phyloP scores from a whole-genome alignment of 2,797 vertebrate genomes.

The Epinephelus awoara region DNA sequence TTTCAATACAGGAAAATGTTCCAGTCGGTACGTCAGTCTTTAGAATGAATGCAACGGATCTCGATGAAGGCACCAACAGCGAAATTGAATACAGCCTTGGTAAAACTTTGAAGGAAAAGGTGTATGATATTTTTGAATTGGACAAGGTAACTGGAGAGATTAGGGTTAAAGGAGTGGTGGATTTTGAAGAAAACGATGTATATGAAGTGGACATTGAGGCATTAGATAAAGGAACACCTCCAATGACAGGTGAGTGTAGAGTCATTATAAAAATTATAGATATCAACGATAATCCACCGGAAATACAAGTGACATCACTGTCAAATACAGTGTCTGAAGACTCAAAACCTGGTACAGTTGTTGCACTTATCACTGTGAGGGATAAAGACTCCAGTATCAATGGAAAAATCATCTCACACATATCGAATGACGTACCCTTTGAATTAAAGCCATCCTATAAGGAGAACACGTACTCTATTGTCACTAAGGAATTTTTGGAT shows the following conservation, averaged over 20 bases:
- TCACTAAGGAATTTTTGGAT: conserved; percentile 74
- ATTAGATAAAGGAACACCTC: conserved; percentile 74
- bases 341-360: conserved; percentile 69
- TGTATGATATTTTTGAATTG: conserved; percentile 70
- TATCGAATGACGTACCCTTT: no score
- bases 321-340: conserved; percentile 65
- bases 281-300: conserved; percentile 79
- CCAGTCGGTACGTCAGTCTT: conserved; percentile 56
- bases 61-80: conserved; percentile 72
- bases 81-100: conserved; percentile 74
- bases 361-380: conserved; percentile 88
- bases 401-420: no score
- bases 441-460: conserved; percentile 71
- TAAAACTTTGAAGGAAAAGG: conserved; percentile 51
- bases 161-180: conserved; percentile 66
- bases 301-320: conserved; percentile 69
- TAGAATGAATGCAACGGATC: conserved; percentile 76
- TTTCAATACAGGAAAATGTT: conserved; percentile 74
- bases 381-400: conserved; percentile 86
- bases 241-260: conserved; percentile 68
- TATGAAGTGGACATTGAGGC: conserved; percentile 76
- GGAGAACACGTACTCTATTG: conserved; percentile 72
- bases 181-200: conserved; percentile 72
- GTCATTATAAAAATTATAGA: conserved; percentile 77
- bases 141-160: conserved; percentile 74